Conservation (phyloP, 2,113 vertebrate genomes). For the Arenaria interpres region DNA sequence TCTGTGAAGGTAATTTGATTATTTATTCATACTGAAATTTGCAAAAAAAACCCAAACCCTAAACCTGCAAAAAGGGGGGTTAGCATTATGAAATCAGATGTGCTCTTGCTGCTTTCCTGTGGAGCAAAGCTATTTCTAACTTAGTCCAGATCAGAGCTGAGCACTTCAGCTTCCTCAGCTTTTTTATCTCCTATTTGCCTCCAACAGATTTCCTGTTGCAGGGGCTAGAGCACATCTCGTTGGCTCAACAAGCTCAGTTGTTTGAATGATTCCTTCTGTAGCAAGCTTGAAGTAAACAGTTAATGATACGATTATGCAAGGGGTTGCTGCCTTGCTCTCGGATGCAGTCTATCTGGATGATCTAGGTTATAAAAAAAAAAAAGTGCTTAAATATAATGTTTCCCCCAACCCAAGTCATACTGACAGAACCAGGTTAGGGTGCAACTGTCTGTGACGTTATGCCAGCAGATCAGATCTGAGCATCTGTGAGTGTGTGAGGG, state of each 20-base stretch:
- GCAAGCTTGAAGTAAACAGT: neutral
- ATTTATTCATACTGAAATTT: neutral
- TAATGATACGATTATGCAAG: neutral
- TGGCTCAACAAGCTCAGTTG: neutral
- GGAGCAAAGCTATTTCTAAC: neutral
- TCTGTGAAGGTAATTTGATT: neutral
- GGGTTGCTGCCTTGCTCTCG: neutral
- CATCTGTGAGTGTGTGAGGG: neutral
- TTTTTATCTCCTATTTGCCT: neutral
- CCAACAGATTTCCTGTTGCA: neutral
- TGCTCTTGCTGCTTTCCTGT: neutral
- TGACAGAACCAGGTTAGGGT: neutral
- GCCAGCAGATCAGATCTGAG: neutral
- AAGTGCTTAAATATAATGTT: neutral
- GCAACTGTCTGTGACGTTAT: neutral
- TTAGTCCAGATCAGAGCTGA: neutral
- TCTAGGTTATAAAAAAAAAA: neutral
- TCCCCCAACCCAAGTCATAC: neutral
- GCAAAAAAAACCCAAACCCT: no score
- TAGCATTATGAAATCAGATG: neutral
- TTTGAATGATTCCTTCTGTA: neutral
- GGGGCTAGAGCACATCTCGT: neutral
- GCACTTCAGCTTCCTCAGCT: neutral
- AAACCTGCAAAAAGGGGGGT: rapidly evolving
- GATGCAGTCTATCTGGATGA: neutral